phyloP scores from a whole-genome alignment of 2,113 vertebrate species.

The Tricholaema leucomelas region DNA sequence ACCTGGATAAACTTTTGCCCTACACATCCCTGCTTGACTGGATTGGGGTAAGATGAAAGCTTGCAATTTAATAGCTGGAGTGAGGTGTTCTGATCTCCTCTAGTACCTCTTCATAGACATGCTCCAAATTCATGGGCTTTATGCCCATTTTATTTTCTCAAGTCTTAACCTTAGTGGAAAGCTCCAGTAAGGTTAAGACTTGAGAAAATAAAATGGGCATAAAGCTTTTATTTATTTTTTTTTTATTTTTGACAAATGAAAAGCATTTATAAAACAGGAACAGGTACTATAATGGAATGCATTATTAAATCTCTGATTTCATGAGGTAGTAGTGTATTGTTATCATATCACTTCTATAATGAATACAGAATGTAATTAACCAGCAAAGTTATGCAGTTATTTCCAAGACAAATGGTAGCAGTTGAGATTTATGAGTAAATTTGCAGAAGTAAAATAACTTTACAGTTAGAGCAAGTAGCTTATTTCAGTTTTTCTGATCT shows the following conservation, averaged over 20 bases:
- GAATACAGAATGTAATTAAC: background rate
- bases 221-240: too few species aligned
- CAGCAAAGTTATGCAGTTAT: background rate
- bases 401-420: background rate
- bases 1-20: conserved; percentile 85
- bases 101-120: background rate
- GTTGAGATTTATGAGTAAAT: background rate
- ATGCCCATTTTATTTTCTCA: background rate
- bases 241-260: background rate
- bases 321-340: background rate
- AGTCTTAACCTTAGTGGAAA: background rate
- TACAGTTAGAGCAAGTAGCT: background rate
- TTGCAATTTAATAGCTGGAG: background rate
- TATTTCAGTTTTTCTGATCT: background rate
- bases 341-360: background rate
- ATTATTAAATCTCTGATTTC: background rate
- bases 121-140: background rate
- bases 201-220: too few species aligned
- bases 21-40: conserved; percentile 84
- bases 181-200: background rate
- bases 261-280: background rate
- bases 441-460: background rate
- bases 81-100: background rate
- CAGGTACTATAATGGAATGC: background rate
- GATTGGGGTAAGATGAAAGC: conserved; percentile 80